Evolutionary conservation across 2,888 invertebrate genomes (phyloP).

Genomic region (Congeria kusceri): DNA sequence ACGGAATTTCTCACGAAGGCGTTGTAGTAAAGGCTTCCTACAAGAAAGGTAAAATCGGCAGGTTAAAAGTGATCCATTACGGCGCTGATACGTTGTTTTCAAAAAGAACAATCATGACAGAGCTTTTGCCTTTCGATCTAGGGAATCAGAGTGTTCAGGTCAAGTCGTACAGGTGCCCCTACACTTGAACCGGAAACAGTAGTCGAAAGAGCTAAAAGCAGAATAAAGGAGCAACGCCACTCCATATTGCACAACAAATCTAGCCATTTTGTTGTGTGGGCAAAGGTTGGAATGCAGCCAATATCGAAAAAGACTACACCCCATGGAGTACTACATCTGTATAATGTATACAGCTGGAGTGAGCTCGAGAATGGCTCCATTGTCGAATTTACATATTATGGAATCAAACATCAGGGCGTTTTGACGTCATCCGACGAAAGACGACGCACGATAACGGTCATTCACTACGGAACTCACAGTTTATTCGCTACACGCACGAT

Average conservation of each 20-base stretch:
- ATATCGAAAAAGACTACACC: too few relatives aligned
- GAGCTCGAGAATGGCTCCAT: constrained; percentile 39
- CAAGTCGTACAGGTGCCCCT: constrained; percentile 19
- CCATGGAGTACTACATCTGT: constrained; percentile 23
- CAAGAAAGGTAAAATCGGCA: background rate
- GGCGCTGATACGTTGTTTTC: constrained; percentile 20
- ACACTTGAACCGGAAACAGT: constrained; percentile 22
- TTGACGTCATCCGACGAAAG: constrained; percentile 21
- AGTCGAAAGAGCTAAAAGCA: constrained; percentile 31
- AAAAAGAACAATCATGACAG: constrained; percentile 34
- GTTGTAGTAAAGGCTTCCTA: constrained; percentile 9
- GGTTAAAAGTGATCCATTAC: constrained; percentile 30
- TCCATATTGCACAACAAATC: constrained; percentile 22
- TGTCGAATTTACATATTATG: constrained; percentile 41
- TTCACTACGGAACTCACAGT: constrained; percentile 45
- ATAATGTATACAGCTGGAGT: constrained; percentile 22
- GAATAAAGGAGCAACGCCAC: constrained; percentile 27
- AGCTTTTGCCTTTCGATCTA: constrained; percentile 25
- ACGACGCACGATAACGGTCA: constrained; percentile 31
- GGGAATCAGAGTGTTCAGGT: constrained; percentile 12
- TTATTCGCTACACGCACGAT: constrained; percentile 45
- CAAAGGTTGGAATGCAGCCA: constrained; percentile 16
- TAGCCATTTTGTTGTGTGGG: constrained; percentile 46
- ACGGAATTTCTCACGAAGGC: constrained; percentile 34
- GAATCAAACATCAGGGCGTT: constrained; percentile 41